These are phyloP conservation scores for Bombyx mandarina DNA, from an alignment of 1,140 invertebrate species.

Conservation along the genomic window DNA sequence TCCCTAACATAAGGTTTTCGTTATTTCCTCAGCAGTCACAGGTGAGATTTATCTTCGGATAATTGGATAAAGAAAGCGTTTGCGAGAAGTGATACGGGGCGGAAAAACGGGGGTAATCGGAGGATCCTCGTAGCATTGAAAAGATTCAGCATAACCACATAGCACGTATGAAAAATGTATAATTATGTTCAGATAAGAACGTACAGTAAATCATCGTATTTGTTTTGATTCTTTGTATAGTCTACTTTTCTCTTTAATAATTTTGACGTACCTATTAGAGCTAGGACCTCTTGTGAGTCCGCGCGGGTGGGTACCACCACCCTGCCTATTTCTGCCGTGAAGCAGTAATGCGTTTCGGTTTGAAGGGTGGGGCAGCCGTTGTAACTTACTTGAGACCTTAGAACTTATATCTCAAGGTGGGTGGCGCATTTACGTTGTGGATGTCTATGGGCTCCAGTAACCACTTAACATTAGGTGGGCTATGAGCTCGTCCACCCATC, in stretches of 20 bases:
- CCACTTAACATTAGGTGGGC: too few relatives aligned
- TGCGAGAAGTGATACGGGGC: conserved; percentile 60
- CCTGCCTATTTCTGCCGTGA: too few relatives aligned
- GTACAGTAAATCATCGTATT: neutral
- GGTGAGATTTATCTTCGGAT: conserved; percentile 68
- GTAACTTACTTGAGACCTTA: too few relatives aligned
- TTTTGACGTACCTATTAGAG: neutral
- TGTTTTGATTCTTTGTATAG: neutral
- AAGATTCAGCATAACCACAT: neutral
- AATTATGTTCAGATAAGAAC: neutral
- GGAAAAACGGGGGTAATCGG: conserved; percentile 35
- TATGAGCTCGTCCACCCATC: too few relatives aligned
- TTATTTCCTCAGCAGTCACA: conserved; percentile 60
- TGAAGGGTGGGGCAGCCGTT: too few relatives aligned
- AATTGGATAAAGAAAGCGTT: conserved; percentile 68
- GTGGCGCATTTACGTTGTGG: too few relatives aligned
- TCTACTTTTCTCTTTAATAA: neutral
- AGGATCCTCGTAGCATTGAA: neutral
- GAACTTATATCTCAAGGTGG: too few relatives aligned
- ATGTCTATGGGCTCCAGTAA: too few relatives aligned
- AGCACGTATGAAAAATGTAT: neutral
- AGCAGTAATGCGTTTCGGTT: too few relatives aligned
- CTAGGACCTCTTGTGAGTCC: too few relatives aligned
- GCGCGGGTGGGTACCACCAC: too few relatives aligned
- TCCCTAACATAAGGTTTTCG: conserved; percentile 51